Conservation (phyloP, 2,113 vertebrate species). For the Aplodontia rufa region DNA sequence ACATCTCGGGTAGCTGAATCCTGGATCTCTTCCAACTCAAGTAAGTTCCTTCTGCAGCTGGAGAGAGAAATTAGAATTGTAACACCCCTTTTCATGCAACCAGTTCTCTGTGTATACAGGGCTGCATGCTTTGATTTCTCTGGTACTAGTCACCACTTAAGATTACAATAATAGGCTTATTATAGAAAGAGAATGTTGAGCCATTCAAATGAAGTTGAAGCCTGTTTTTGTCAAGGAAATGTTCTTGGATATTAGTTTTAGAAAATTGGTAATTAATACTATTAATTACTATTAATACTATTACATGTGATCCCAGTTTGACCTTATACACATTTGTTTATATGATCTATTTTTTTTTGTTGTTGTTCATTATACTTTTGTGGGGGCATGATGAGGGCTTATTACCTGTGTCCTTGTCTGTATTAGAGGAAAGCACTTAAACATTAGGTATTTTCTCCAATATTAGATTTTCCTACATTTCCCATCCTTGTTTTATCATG, state of each 20-base stretch:
- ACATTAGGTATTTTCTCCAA: slow-evolving; percentile 21
- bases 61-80: not conserved
- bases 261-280: slow-evolving; percentile 16
- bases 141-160: not conserved
- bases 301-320: not conserved
- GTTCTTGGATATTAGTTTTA: slow-evolving; percentile 39
- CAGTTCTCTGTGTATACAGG: not conserved
- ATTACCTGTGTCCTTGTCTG: not conserved
- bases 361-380: not conserved
- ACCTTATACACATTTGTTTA: not conserved
- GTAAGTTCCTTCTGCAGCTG: not conserved
- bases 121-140: not conserved
- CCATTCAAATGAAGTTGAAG: not conserved
- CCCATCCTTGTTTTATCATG: not conserved
- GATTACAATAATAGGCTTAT: not conserved
- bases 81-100: not conserved
- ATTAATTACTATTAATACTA: too few relatives aligned
- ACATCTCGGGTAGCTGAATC: not conserved
- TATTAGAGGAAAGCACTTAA: slow-evolving; percentile 21
- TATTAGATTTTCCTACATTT: slow-evolving; percentile 4
- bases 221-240: slow-evolving; percentile 25
- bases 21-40: not conserved
- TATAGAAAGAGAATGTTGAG: not conserved
- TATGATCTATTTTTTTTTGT: not conserved
- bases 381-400: not conserved